Conservation (phyloP, 2,113 vertebrate species). For the Ptilonorhynchus violaceus region DNA sequence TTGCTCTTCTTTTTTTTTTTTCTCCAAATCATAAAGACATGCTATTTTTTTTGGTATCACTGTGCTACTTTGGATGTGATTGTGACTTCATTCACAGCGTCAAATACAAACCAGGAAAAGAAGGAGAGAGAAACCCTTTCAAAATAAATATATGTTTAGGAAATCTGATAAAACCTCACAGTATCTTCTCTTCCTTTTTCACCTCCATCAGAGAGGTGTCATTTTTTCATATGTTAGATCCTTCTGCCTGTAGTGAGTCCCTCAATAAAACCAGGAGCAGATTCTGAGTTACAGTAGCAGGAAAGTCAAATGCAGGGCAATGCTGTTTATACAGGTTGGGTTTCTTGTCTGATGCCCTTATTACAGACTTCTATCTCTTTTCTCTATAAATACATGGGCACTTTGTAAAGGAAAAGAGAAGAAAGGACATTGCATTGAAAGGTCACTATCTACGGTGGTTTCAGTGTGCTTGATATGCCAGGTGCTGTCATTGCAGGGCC, state of each 20-base stretch:
- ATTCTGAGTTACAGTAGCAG: neutral
- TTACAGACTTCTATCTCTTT: neutral
- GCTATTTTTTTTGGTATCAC: neutral
- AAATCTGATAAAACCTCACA: neutral
- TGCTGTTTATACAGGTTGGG: neutral
- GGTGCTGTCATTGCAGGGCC: neutral
- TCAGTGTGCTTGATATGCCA: neutral
- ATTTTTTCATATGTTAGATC: neutral
- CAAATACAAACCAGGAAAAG: neutral
- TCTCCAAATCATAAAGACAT: neutral
- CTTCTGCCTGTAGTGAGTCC: neutral
- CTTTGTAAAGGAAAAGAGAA: neutral
- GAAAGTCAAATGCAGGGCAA: neutral
- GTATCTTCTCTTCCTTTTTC: neutral
- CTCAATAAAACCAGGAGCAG: neutral
- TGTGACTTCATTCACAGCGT: neutral
- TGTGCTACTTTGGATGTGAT: neutral
- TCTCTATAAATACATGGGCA: neutral
- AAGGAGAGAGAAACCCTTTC: neutral
- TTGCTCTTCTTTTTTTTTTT: neutral
- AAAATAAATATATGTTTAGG: neutral
- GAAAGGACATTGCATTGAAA: neutral
- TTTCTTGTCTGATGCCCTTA: conserved; percentile 2
- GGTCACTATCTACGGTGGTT: neutral
- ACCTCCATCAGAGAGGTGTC: neutral